Conservation (phyloP, 2,113 vertebrate genomes). For the Caracal caracal region DNA sequence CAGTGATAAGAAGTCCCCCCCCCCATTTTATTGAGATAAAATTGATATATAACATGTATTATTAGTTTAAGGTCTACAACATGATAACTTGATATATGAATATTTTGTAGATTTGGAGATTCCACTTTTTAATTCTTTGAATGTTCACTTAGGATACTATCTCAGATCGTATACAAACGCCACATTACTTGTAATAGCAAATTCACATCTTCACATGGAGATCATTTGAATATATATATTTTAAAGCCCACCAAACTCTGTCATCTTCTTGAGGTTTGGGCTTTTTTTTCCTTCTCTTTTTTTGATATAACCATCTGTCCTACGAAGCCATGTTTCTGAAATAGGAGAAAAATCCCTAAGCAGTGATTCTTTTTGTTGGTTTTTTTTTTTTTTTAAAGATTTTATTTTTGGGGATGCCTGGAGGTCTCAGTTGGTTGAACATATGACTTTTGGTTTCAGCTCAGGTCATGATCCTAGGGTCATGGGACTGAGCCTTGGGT, state of each 20-base stretch:
- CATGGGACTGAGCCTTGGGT: too few species aligned
- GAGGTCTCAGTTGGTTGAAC: too few species aligned
- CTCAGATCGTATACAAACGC: background rate
- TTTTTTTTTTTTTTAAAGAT: too few species aligned
- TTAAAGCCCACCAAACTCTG: background rate
- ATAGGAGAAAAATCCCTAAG: constrained; percentile 15
- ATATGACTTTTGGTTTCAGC: too few species aligned
- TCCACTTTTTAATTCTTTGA: constrained; percentile 39
- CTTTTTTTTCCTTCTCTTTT: background rate
- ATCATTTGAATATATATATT: background rate
- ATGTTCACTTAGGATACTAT: background rate
- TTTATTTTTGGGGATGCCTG: too few species aligned
- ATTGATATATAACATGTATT: background rate
- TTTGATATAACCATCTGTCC: constrained; percentile 19
- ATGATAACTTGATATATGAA: background rate
- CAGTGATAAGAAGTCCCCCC: background rate
- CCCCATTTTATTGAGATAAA: background rate
- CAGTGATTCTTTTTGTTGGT: background rate
- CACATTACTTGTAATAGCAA: constrained; percentile 18
- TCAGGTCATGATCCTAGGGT: too few species aligned
- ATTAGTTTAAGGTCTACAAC: constrained; percentile 11
- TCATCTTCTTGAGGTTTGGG: background rate
- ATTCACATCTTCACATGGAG: background rate
- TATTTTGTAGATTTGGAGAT: background rate
- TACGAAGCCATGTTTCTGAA: background rate